Percentiles rank a stretch among this genome's conserved stretches.
Evolutionary conservation across 2,888 invertebrate genomes (phyloP).

Genomic region (Xanthia icteritia): DNA sequence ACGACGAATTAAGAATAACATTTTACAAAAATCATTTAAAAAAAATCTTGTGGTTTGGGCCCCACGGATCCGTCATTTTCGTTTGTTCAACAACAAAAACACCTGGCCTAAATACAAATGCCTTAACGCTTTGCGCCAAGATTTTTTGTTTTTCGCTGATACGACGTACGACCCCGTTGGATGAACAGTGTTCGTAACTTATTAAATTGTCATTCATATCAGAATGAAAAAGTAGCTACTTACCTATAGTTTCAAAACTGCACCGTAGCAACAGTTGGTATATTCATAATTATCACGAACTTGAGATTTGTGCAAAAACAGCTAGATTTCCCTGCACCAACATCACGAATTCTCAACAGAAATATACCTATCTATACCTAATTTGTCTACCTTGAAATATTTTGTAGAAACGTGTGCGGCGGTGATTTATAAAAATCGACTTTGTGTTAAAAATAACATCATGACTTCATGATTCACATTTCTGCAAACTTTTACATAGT

Average conservation of each 20-base stretch:
- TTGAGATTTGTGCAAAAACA: slow-evolving; percentile 20
- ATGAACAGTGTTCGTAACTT: neutral
- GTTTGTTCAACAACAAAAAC: no score
- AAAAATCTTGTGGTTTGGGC: no score
- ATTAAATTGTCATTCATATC: neutral
- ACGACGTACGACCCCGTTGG: neutral
- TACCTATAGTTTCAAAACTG: neutral
- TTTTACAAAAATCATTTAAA: no score
- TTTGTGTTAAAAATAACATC: neutral
- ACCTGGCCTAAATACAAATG: neutral
- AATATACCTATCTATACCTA: neutral
- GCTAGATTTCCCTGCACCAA: slow-evolving; percentile 4
- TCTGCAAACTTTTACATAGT: neutral
- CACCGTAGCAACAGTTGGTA: neutral
- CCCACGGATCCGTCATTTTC: no score
- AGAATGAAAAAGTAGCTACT: neutral
- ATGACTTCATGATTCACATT: neutral
- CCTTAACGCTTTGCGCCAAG: neutral
- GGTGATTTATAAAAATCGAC: neutral
- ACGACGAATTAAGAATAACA: no score
- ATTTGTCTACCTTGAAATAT: slow-evolving; percentile 7
- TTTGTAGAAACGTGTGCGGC: slow-evolving; percentile 2
- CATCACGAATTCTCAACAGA: slow-evolving; percentile 39
- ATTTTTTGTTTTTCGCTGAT: neutral
- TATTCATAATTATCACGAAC: slow-evolving; percentile 31